Conservation (phyloP, 2,113 vertebrate genomes). For the Hemiscyllium ocellatum region DNA sequence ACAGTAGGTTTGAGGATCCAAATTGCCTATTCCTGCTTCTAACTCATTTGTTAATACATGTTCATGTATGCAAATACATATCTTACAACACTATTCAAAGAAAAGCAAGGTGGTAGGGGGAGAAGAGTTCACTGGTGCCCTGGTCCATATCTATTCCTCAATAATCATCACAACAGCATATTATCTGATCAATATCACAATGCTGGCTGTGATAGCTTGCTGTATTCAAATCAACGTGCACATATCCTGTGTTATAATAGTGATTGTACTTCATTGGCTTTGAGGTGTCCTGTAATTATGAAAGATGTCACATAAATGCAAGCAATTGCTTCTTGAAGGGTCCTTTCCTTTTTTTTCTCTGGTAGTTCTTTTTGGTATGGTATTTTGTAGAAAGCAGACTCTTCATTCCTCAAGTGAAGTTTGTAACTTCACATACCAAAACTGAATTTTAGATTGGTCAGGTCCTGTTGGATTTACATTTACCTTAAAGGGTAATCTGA, state of each 20-base stretch:
- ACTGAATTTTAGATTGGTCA: neutral
- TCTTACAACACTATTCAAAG: neutral
- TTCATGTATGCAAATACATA: too few relatives aligned
- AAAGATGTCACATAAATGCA: neutral
- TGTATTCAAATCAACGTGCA: neutral
- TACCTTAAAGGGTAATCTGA: neutral
- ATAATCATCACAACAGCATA: neutral
- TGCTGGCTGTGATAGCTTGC: neutral
- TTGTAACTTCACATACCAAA: neutral
- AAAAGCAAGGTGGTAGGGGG: neutral
- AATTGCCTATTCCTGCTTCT: too few relatives aligned
- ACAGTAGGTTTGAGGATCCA: too few relatives aligned
- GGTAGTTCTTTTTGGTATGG: neutral
- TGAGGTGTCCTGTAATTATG: neutral
- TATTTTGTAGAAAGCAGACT: neutral
- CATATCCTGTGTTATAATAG: neutral
- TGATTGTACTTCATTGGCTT: neutral
- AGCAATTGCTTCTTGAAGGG: neutral
- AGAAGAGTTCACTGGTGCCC: neutral
- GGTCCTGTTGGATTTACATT: neutral
- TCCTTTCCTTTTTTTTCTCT: neutral
- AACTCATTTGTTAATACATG: too few relatives aligned
- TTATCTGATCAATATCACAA: neutral
- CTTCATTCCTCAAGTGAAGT: neutral
- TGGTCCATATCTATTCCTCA: neutral